These are phyloP conservation scores for Malthinus seriepunctatus DNA, from an alignment of 2,888 invertebrate species.

Conservation along the genomic window DNA sequence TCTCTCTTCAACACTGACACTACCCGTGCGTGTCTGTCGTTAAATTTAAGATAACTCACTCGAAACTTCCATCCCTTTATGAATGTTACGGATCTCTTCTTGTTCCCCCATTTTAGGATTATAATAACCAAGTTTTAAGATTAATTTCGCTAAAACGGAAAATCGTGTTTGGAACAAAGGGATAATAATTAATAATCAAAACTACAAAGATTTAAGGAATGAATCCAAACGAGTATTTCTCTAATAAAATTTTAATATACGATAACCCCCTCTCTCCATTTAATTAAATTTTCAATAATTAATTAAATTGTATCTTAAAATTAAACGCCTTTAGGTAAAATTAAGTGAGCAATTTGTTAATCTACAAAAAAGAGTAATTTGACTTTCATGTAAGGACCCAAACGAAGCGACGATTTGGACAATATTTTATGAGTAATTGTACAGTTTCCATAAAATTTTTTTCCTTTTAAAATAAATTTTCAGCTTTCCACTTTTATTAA, in stretches of 20 bases:
- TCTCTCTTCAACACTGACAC: not conserved
- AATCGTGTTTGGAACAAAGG: constrained; percentile 3
- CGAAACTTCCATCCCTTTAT: not conserved
- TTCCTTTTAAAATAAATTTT: no score
- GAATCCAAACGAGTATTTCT: constrained; percentile 1
- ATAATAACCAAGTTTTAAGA: constrained; percentile 6
- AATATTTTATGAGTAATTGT: no score
- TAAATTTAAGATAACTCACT: constrained; percentile 1
- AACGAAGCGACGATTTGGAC: no score
- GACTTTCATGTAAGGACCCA: no score
- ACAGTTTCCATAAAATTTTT: no score
- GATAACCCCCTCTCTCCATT: not conserved
- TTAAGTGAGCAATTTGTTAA: no score
- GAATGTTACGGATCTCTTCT: not conserved
- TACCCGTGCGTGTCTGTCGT: not conserved
- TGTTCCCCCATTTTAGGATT: not conserved
- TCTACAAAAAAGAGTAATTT: no score
- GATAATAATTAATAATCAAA: constrained; percentile 8
- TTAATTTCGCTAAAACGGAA: constrained; percentile 1
- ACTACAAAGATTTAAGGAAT: constrained; percentile 4
- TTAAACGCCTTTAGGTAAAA: not conserved
- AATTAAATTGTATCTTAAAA: constrained; percentile 4
- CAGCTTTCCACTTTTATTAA: no score
- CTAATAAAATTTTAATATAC: not conserved
- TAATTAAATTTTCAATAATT: constrained; percentile 2